These are phyloP conservation scores for Galago senegalensis DNA, from an alignment of 2,797 vertebrate species.

Conservation along the genomic window DNA sequence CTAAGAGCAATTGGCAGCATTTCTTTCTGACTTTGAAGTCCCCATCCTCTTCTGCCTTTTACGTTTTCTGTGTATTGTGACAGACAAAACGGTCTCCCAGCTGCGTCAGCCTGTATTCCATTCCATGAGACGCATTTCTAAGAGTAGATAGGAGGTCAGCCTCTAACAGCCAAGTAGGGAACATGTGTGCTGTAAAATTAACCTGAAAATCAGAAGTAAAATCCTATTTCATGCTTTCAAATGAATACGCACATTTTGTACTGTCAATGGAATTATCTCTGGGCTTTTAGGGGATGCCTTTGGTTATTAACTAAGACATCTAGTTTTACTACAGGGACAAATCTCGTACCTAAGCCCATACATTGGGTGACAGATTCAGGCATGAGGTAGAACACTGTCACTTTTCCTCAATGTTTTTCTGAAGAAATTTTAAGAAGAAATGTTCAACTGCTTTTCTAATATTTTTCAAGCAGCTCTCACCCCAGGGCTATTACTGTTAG, in stretches of 20 bases:
- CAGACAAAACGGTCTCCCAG: neutral
- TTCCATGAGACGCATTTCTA: neutral
- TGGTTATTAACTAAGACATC: conserved; percentile 45
- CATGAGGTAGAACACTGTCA: neutral
- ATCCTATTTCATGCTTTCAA: conserved; percentile 29
- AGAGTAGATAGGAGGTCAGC: neutral
- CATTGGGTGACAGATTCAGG: conserved; percentile 54
- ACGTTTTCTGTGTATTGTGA: neutral
- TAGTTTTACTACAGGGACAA: conserved; percentile 16
- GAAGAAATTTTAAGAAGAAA: conserved; percentile 45
- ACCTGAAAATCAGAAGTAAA: conserved; percentile 57
- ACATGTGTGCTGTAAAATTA: neutral
- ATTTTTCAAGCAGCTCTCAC: neutral
- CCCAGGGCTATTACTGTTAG: neutral
- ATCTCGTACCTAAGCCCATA: conserved; percentile 24
- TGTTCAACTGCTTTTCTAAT: neutral
- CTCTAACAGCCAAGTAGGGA: neutral
- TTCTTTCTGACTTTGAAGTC: neutral
- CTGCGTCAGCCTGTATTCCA: neutral
- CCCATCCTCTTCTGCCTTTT: neutral
- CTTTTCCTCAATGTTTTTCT: conserved; percentile 37
- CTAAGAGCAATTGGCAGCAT: neutral
- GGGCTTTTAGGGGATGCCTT: conserved; percentile 5
- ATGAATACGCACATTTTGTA: conserved; percentile 4
- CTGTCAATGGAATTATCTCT: neutral